Evolutionary conservation across 2,797 vertebrate genomes (phyloP), one percentile per base, ranked within the genome.

Genomic region (Echiichthys vipera): DNA sequence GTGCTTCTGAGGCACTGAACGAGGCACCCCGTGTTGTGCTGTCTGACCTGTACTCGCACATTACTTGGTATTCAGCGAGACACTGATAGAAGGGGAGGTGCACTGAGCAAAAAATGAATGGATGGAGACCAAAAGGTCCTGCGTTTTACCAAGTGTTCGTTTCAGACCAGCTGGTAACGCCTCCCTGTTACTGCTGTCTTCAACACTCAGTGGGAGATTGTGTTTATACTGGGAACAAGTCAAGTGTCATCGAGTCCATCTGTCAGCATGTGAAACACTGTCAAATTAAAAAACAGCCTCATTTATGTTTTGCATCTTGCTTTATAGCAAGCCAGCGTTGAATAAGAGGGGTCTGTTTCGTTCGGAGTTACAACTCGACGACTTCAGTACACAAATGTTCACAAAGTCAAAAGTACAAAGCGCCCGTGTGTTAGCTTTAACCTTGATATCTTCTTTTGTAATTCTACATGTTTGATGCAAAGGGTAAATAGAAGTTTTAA

Each of bases 61-160:
- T 32, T n/a, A n/a, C 37, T 80, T 62, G 32, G 46, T 53, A 79
- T 72, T 74, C 71, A 68, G 53, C 15, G 20, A 29, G 40, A 58
- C 49, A 7, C 17, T 49, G 1, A 7, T 59, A 43, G 71, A 76
- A 78, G 68, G 34, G 67, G 36, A 65, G 49, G 67, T 5, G 40
- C 3, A 17, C 50, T 8, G 43, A 25, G 20, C n/a, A n/a, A 74
- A 54, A 51, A 67, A 74, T 47, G 27, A 81, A 74, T 7, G 51
- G 27, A 53, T 7, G 12, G 40, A 50, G 53, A 45, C 15, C 2
- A 9, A 30, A 43, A 40, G 49, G 45, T 6, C 32, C 14, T 18
- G 29, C 32, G 22, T 39, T 55, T 47, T 32, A 25, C 46, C 3
- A 22, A 45, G 49, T 29, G 54, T 54, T 57, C 50, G 50, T 54